Conservation (phyloP, 2,888 invertebrate species). For the Drosophila anomalipes region DNA sequence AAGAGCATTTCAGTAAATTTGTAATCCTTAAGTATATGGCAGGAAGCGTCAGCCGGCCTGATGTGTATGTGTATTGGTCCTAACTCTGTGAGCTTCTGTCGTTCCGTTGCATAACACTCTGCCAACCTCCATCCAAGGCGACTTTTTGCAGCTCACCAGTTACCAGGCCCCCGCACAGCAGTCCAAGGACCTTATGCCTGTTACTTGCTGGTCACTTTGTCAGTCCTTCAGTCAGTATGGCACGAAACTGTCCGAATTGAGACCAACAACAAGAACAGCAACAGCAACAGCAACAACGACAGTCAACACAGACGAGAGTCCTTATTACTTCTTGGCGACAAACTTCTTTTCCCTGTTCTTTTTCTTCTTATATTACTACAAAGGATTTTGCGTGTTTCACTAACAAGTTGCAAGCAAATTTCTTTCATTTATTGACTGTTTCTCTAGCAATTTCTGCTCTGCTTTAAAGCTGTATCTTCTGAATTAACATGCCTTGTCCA, state of each 20-base stretch:
- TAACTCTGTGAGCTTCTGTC: conserved; percentile 14
- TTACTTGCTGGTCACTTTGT: conserved; percentile 73
- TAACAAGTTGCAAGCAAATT: conserved; percentile 62
- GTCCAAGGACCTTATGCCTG: conserved; percentile 26
- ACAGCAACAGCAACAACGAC: conserved; percentile 31
- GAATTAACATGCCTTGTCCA: conserved; percentile 19
- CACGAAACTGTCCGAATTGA: conserved; percentile 32
- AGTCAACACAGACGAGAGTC: conserved; percentile 44
- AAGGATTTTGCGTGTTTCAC: conserved; percentile 69
- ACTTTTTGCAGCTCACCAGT: conserved; percentile 11
- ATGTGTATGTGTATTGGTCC: conserved; percentile 45
- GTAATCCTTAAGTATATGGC: conserved; percentile 82
- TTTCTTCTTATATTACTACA: conserved; percentile 16
- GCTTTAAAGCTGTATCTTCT: conserved; percentile 2
- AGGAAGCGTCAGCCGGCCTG: conserved; percentile 71
- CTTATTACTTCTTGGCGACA: conserved; percentile 78
- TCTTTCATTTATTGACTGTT: conserved; percentile 41
- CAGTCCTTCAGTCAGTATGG: conserved; percentile 46
- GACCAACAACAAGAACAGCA: conserved; percentile 24
- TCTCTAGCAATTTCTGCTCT: conserved; percentile 12
- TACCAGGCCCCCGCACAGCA: not conserved
- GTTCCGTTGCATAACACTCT: conserved; percentile 64
- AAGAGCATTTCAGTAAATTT: conserved; percentile 79
- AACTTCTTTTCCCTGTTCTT: conserved; percentile 58
- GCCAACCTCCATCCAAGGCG: conserved; percentile 27